Percentiles rank a stretch among this genome's conserved stretches.
phyloP scores from a whole-genome alignment of 53 echinoderm and acorn worm genomes.

The Luidia sarsii region DNA sequence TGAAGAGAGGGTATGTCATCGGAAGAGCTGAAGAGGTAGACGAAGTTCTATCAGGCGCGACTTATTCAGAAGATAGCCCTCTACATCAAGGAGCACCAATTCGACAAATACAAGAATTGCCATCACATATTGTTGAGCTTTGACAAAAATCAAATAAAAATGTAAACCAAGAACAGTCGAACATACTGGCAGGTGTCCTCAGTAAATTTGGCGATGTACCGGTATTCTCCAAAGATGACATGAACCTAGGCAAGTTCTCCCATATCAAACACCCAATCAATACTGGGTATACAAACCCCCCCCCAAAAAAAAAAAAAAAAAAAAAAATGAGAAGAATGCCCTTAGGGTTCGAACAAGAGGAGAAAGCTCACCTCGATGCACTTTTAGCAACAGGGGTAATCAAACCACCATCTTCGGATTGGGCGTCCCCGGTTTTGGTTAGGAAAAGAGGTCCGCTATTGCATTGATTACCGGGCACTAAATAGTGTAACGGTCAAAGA shows the following conservation, averaged over 20 bases:
- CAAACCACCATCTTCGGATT: too few species aligned
- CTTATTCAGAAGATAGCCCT: neutral
- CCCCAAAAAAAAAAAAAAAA: too few species aligned
- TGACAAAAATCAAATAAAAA: neutral
- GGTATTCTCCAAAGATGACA: constrained; percentile 2
- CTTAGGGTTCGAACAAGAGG: too few species aligned
- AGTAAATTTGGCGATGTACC: too few species aligned
- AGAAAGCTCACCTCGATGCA: too few species aligned
- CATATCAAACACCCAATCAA: constrained; percentile 10
- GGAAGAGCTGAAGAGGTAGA: neutral
- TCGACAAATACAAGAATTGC: neutral
- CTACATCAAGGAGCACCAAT: neutral
- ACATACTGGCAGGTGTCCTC: neutral
- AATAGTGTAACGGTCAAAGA: constrained; percentile 67
- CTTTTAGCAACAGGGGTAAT: too few species aligned
- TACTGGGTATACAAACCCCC: constrained; percentile 8
- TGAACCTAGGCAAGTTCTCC: neutral
- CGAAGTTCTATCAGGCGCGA: neutral
- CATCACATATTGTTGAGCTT: neutral
- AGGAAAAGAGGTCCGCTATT: too few species aligned
- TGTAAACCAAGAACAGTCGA: neutral
- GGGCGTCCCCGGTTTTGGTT: too few species aligned
- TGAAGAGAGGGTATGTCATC: neutral
- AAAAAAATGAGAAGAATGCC: constrained; percentile 17
- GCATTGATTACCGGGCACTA: constrained; percentile 23